Conservation (phyloP, 2,888 invertebrate genomes). For the Junonia oenone region DNA sequence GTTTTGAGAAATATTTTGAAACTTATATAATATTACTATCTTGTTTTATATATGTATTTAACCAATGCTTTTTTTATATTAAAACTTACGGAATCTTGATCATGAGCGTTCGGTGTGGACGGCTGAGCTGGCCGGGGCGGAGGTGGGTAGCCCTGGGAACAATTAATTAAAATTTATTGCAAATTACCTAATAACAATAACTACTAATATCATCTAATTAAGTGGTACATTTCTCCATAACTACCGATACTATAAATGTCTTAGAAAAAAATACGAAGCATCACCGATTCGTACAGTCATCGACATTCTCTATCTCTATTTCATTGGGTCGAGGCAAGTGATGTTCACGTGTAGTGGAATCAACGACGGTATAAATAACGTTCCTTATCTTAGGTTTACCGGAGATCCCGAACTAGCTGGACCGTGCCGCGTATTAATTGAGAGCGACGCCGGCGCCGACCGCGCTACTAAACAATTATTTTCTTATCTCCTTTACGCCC, state of each 20-base stretch:
- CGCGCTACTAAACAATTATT: slow-evolving; percentile 33
- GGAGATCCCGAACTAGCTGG: slow-evolving; percentile 29
- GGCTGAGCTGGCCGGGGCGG: slow-evolving; percentile 86
- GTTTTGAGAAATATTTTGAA: no score
- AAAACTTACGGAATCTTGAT: slow-evolving; percentile 88
- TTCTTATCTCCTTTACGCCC: slow-evolving; percentile 18
- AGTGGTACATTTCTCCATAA: no score
- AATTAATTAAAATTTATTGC: slow-evolving; percentile 17
- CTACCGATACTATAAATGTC: no score
- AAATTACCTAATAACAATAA: neutral
- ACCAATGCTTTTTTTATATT: no score
- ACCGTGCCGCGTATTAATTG: slow-evolving; percentile 46
- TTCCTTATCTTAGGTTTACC: slow-evolving; percentile 8
- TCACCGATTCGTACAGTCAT: no score
- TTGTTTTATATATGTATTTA: neutral
- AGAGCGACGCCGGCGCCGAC: slow-evolving; percentile 40
- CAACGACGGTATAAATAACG: neutral
- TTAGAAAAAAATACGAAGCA: no score
- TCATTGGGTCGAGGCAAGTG: no score
- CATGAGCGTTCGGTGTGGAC: slow-evolving; percentile 88
- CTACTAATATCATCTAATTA: no score
- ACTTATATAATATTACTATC: neutral
- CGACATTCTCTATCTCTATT: no score
- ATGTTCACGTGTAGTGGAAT: neutral
- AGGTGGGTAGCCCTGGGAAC: slow-evolving; percentile 83